Base-by-base conservation (phyloP, 2,888 invertebrate species). In the Brenthis hecate region DNA sequence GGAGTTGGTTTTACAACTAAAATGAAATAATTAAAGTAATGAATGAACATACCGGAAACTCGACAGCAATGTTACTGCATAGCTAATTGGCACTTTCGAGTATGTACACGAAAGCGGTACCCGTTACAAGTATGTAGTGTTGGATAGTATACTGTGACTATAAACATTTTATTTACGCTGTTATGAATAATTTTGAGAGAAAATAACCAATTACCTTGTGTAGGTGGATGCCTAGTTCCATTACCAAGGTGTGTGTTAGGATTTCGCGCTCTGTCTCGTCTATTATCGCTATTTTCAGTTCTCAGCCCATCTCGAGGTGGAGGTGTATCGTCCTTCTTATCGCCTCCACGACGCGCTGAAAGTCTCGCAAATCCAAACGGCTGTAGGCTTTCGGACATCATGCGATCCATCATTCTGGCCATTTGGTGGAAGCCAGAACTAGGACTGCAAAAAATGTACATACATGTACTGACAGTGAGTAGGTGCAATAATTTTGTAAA, bases 381-480 rank as follows among this genome's bases (percentile, higher is more conserved):
- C 73, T 95, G 94, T 75, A 95, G 91, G 68, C 95, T 94, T 77
- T 96, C 95, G 68, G 94, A 86, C 84, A 95, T 94, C 82, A 96
- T 91, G 2, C 95, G 94, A 80, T 96, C 96, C 96, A 96, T 96
- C 95, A 96, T 95, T 63, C 95, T 91, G 62, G 96, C 95, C 94
- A 96, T 94, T 77, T 95, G 95, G 77, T 95, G 95, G 73, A 95
- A 93, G 56, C 94, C 91, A 65, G 94, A 89, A 58, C 94, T 91
- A 61, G 94, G 93, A 78, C 95, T 94, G 85, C 0, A 64, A 68
- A 50, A 19, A 32, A 65, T 55, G n/a, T 16, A 56, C 1, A 6
- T n/a, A n/a, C 16, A 19, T 4, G 4, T 28, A 28, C 5, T 28
- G 4, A 28, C 28, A 28, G 0, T 28, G 28, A 28, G 28, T 28